Base-by-base conservation (phyloP, 92 coral and sea anemone genomes). In the Muricea muricata region DNA sequence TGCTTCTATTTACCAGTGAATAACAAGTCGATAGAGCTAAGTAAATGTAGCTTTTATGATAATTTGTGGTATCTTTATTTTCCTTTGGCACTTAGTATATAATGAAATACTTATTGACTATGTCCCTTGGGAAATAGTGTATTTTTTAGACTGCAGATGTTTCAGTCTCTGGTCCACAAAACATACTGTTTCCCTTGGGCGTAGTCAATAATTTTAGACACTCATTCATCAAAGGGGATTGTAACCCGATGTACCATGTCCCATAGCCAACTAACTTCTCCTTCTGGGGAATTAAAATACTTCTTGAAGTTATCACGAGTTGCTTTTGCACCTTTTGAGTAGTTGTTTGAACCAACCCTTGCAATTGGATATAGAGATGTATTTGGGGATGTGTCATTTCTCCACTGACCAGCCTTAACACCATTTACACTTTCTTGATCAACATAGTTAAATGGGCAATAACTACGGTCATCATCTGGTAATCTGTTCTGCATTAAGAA, bases 361-460 rank as follows among this genome's bases (percentile, higher is more conserved):
- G 56, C 12, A 48, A 39, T 5, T 39, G 45, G 45, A n/a, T n/a
- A n/a, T n/a, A n/a, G n/a, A n/a, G n/a, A n/a, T n/a, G n/a, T n/a
- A n/a, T n/a, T n/a, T 56, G 14, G 65, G 4, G 33, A 61, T 7
- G 1, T 21, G 3, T 61, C 70, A 7, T 58, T n/a, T n/a, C 67
- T 58, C 67, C 67, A n/a, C 7, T 58, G 10, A 7, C 67, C 67
- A 58, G 67, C 10, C 21, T n/a, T 58, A 58, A 58, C n/a, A n/a
- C n/a, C n/a, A 58, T 58, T 58, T 58, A 7, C 24, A 7, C 7
- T n/a, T n/a, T 58, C 67, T 58, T 58, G 67, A 58, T 79, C 46
- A 57, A 61, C n/a, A n/a, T n/a, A n/a, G n/a, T 48, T 39, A 39
- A 48, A 46, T 32, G 30, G 34, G n/a, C 60, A 18, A 47, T 78